phyloP scores from a whole-genome alignment of 2,113 vertebrate genomes.

The Gymnarchus niloticus region DNA sequence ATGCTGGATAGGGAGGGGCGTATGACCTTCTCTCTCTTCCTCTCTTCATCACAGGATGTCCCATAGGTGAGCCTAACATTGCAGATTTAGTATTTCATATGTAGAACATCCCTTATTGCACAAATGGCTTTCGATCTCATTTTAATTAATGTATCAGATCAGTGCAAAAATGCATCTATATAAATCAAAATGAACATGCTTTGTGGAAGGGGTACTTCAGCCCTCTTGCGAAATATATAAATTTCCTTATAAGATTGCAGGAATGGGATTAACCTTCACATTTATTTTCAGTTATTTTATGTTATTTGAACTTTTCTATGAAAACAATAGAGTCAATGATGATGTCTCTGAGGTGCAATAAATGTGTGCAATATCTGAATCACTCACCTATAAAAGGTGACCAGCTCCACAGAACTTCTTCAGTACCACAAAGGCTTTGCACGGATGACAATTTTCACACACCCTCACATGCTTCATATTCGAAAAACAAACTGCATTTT shows the following conservation, averaged over 20 bases:
- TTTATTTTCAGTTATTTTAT: neutral
- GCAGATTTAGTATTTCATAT: neutral
- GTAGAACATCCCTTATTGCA: neutral
- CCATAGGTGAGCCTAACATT: neutral
- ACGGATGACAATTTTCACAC: neutral
- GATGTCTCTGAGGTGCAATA: neutral
- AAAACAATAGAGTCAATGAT: neutral
- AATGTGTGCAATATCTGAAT: neutral
- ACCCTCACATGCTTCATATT: slow-evolving; percentile 24
- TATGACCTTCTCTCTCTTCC: neutral
- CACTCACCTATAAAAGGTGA: neutral
- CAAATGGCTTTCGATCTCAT: neutral
- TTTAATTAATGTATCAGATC: neutral
- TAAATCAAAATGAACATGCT: neutral
- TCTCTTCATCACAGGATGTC: neutral
- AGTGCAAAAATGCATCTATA: neutral
- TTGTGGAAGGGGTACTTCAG: neutral
- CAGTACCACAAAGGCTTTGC: neutral
- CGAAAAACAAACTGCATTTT: slow-evolving; percentile 44
- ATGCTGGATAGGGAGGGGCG: neutral
- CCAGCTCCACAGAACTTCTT: neutral
- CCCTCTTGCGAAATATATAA: neutral
- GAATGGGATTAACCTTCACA: neutral
- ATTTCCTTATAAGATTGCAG: neutral
- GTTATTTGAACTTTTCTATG: neutral